Base-by-base conservation (phyloP, 2,888 invertebrate species). In the Camptogramma bilineatum region DNA sequence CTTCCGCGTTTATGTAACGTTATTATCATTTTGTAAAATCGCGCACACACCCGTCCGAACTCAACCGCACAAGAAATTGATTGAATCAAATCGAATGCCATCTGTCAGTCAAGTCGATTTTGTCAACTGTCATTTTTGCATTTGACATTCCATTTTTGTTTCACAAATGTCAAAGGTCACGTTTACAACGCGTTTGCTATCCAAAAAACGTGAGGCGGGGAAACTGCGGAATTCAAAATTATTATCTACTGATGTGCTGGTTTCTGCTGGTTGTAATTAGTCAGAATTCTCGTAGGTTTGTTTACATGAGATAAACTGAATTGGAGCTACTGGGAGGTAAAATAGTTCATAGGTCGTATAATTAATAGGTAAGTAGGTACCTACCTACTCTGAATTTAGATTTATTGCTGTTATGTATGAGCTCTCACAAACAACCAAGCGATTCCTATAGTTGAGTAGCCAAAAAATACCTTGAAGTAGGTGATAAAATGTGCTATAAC, bases 401-500 rank as follows among this genome's bases (percentile, higher is more conserved):
- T n/a, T n/a, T n/a, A n/a, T n/a, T n/a, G n/a, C n/a, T n/a, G n/a
- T n/a, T n/a, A n/a, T n/a, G n/a, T n/a, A n/a, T n/a, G n/a, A n/a
- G n/a, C n/a, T n/a, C n/a, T n/a, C n/a, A n/a, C n/a, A n/a, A n/a
- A n/a, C n/a, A n/a, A n/a, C n/a, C n/a, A 24, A 5, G 24, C 5
- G 4, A 34, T 9, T 5, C 13, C 8, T 42, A 42, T n/a, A 16
- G 5, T 4, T 16, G 42, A 31, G 24, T 5, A 50, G 13, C 8
- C 7, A 28, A 19, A 13, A 19, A 56, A 2, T 21, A 90, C 92
- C 89, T 87, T 88, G 72, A 83, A 87, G 75, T 82, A 90, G 9
- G 91, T 90, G 68, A 92, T 83, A 73, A 89, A 91, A 76, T 93
- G 91, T 13, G 90, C 89, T 61, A 93, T 85, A 56, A 90, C 80